A percentile compares a stretch with the other conserved stretches of the same genome.
These are phyloP conservation scores for Hypena proboscidalis DNA, from an alignment of 2,888 invertebrate species.

Conservation along the genomic window DNA sequence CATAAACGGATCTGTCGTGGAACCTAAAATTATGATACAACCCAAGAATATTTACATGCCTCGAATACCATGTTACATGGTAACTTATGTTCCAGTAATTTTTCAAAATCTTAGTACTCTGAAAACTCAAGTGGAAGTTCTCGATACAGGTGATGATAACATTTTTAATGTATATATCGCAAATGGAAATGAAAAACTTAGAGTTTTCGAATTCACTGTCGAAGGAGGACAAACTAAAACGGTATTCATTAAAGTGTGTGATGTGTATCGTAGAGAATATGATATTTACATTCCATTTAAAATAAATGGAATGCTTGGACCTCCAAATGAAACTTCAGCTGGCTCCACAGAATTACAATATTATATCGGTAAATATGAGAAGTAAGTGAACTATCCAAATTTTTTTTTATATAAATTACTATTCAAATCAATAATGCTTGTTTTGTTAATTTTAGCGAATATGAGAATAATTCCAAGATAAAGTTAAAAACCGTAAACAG, in stretches of 20 bases:
- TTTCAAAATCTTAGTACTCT: slow-evolving; percentile 67
- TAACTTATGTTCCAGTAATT: slow-evolving; percentile 69
- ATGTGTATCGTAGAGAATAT: slow-evolving; percentile 76
- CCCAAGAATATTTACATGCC: slow-evolving; percentile 80
- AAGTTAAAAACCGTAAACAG: slow-evolving; percentile 66
- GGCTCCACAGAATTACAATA: slow-evolving; percentile 64
- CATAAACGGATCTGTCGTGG: slow-evolving; percentile 77
- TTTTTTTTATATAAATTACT: background rate
- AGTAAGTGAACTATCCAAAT: slow-evolving; percentile 48
- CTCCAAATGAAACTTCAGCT: slow-evolving; percentile 62
- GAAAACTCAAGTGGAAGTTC: slow-evolving; percentile 59
- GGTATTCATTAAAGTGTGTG: slow-evolving; percentile 69
- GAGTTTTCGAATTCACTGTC: slow-evolving; percentile 58
- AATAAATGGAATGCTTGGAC: slow-evolving; percentile 85
- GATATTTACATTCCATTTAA: slow-evolving; percentile 85
- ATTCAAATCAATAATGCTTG: too few relatives aligned
- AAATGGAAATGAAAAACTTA: slow-evolving; percentile 68
- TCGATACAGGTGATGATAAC: slow-evolving; percentile 68
- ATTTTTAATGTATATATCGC: slow-evolving; percentile 67
- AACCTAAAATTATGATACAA: slow-evolving; percentile 77
- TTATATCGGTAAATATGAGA: slow-evolving; percentile 64
- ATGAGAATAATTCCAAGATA: slow-evolving; percentile 69
- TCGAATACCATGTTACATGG: slow-evolving; percentile 74
- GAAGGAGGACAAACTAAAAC: slow-evolving; percentile 70
- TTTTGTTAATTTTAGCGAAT: slow-evolving; percentile 55